phyloP scores from a whole-genome alignment of 1,140 invertebrate genomes.

The Grapholita molesta region DNA sequence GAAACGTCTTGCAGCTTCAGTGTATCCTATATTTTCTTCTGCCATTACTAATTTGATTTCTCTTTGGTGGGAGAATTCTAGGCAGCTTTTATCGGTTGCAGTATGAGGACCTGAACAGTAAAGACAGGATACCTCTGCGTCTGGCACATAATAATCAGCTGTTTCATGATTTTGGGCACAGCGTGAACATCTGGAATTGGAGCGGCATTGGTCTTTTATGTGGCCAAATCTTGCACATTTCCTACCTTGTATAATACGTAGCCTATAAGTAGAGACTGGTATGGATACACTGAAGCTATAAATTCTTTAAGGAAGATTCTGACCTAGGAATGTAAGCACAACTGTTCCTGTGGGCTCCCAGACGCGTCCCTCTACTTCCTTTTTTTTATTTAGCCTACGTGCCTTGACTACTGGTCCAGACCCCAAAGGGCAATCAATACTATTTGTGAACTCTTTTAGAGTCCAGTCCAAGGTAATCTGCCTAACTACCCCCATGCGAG shows the following conservation, averaged over 20 bases:
- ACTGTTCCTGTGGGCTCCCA: constrained; percentile 19
- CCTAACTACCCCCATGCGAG: constrained; percentile 22
- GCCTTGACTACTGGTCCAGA: constrained; percentile 17
- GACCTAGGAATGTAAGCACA: constrained; percentile 26
- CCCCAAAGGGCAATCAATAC: not conserved
- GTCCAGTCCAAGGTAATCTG: constrained; percentile 18
- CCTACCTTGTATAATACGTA: constrained; percentile 19
- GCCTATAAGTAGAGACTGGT: constrained; percentile 16
- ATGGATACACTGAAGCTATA: constrained; percentile 22
- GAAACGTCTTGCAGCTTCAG: not conserved
- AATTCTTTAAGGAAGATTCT: constrained; percentile 20
- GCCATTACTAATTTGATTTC: not conserved
- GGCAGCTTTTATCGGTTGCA: constrained; percentile 1
- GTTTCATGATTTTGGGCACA: not conserved
- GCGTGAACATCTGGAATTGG: too few relatives aligned
- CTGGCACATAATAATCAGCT: not conserved
- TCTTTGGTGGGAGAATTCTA: constrained; percentile 12
- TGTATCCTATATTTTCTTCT: not conserved
- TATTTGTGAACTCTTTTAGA: constrained; percentile 10
- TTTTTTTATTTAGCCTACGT: not conserved
- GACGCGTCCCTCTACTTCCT: not conserved
- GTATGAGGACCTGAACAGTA: constrained; percentile 12
- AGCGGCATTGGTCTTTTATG: not conserved
- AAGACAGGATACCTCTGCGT: not conserved
- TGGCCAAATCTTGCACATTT: constrained; percentile 25